Evolutionary conservation across 2,888 invertebrate species (phyloP).

Genomic region (Acleris emargana): DNA sequence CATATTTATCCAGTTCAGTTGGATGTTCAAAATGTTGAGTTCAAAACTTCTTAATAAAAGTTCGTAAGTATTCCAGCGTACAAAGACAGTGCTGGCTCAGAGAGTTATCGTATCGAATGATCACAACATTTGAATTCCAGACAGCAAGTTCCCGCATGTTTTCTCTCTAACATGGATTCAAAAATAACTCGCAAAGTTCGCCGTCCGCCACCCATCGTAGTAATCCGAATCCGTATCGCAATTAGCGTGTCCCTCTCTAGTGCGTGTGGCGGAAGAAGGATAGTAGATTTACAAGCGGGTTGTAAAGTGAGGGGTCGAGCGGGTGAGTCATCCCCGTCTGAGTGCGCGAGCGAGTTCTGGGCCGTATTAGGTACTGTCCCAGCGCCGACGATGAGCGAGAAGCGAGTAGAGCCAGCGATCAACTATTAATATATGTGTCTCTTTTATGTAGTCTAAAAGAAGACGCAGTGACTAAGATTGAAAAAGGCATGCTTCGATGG

Average conservation of each 20-base stretch:
- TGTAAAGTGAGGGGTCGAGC: conserved; percentile 39
- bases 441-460: too few species aligned
- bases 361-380: neutral
- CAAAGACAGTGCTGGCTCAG: neutral
- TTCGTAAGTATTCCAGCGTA: neutral
- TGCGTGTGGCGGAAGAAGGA: conserved; percentile 12
- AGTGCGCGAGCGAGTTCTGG: conserved; percentile 38
- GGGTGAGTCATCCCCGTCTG: conserved; percentile 57
- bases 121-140: conserved; percentile 32
- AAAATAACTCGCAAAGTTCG: conserved; percentile 61
- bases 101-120: conserved; percentile 5
- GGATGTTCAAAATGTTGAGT: too few species aligned
- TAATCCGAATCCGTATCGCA: conserved; percentile 37
- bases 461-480: too few species aligned
- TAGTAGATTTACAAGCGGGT: conserved; percentile 17
- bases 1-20: too few species aligned
- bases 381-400: too few species aligned
- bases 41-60: neutral
- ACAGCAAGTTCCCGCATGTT: conserved; percentile 28
- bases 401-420: too few species aligned
- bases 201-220: conserved; percentile 48
- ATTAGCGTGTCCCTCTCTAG: conserved; percentile 28
- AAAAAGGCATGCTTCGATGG: too few species aligned
- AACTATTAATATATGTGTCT: conserved; percentile 22
- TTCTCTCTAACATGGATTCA: conserved; percentile 43